Evolutionary conservation across 2,797 vertebrate species (phyloP), one percentile per base, ranked within the genome.

Genomic region (Hipposideros larvatus): DNA sequence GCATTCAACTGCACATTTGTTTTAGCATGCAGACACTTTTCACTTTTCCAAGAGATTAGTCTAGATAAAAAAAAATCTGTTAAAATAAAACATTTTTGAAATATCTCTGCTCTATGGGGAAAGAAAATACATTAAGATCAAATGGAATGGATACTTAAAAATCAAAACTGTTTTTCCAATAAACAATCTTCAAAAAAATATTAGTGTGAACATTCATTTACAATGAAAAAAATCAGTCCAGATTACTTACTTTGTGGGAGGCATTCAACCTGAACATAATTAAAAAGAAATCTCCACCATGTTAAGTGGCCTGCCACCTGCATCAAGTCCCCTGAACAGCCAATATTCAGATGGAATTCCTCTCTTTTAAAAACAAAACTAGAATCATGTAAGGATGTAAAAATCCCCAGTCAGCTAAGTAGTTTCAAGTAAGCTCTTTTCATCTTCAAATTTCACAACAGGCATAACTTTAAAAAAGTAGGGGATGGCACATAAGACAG

Each of bases 1-100:
- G 95, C 97, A 94, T 97, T 98, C 97, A 97, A 97, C 98, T 96
- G 95, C 88, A 84, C 68, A 63, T 98, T 98, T 97, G 95, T 98
- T 96, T 97, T 94, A 98, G 95, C 34, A 92, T 87, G 74, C 6
- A 55, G 93, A 93, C 87, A 97, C 87, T 98, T 96, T 91, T 95
- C 91, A 92, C 96, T 97, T 97, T 93, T 98, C 97, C 68, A 98
- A 92, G 94, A 90, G 84, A 97, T 97, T 93, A 96, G 84, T 95
- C 70, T 89, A 91, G 87, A 88, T 63, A 68, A 57, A 77, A 55
- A 75, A 96, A 97, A 21, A 51, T 51, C 41, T 92, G 80, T 86
- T 92, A 96, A 97, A 94, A 83, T 63, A 95, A 97, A 95, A 87
- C 4, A 57, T 87, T 98, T 98, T 95, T 41, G 80, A 94, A 98